phyloP scores from a whole-genome alignment of 2,113 vertebrate species.

The Alaudala cheleensis region DNA sequence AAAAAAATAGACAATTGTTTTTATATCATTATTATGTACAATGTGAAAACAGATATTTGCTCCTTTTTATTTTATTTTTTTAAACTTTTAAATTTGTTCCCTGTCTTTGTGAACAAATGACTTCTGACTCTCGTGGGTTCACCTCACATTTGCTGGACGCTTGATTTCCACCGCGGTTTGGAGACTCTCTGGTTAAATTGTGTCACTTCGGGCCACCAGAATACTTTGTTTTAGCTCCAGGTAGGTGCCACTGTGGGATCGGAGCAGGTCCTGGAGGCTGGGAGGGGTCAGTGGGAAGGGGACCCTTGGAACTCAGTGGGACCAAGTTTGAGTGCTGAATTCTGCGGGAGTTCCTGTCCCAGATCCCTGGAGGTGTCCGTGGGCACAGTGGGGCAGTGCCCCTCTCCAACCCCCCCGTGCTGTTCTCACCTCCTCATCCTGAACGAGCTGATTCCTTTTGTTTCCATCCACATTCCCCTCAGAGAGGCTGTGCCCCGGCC shows the following conservation, averaged over 20 bases:
- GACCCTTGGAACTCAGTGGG: neutral
- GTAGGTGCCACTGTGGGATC: conserved; percentile 68
- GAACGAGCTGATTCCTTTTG: neutral
- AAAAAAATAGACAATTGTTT: conserved; percentile 78
- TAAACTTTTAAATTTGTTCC: conserved; percentile 74
- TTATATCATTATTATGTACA: conserved; percentile 83
- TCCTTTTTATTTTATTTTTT: conserved; percentile 57
- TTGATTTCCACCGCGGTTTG: conserved; percentile 73
- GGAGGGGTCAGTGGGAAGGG: neutral
- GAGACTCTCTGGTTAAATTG: conserved; percentile 73
- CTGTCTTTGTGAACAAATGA: conserved; percentile 85
- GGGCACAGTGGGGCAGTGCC: neutral
- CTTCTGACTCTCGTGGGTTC: conserved; percentile 77
- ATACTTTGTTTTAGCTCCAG: conserved; percentile 97
- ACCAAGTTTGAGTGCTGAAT: neutral
- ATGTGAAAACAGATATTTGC: conserved; percentile 83
- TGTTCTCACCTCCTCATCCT: neutral
- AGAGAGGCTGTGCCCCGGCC: neutral
- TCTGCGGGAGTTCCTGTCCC: neutral
- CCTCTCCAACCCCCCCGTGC: neutral
- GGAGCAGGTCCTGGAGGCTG: conserved; percentile 16
- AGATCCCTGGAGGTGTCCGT: neutral
- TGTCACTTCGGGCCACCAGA: conserved; percentile 79
- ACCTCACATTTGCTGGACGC: conserved; percentile 81
- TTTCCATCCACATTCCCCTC: neutral